These are phyloP conservation scores for Abrostola triplasia DNA, from an alignment of 2,888 invertebrate genomes.

Conservation along the genomic window DNA sequence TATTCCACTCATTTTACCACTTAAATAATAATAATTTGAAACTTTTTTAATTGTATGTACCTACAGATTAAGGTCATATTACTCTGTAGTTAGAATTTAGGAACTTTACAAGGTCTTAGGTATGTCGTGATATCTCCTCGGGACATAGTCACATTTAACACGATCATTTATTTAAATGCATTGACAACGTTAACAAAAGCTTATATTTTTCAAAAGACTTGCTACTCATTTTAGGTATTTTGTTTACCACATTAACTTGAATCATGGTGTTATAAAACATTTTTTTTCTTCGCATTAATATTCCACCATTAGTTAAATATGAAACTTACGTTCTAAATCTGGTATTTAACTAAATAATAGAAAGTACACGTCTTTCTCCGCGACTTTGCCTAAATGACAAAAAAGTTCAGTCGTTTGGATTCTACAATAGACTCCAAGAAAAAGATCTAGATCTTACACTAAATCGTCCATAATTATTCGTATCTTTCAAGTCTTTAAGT, in stretches of 20 bases:
- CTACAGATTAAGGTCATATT: neutral
- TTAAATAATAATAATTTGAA: constrained; percentile 78
- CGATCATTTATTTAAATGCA: neutral
- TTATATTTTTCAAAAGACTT: neutral
- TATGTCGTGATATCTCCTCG: neutral
- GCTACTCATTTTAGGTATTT: neutral
- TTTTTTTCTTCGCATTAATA: neutral
- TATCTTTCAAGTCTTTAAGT: constrained; percentile 33
- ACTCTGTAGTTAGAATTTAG: constrained; percentile 25
- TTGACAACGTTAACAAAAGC: neutral
- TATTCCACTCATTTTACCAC: constrained; percentile 80
- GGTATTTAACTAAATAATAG: constrained; percentile 12
- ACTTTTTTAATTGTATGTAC: constrained; percentile 46
- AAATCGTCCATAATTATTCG: constrained; percentile 26
- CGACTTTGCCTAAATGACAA: constrained; percentile 47
- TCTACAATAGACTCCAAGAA: constrained; percentile 66
- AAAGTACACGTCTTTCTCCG: constrained; percentile 5
- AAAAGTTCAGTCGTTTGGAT: constrained; percentile 69
- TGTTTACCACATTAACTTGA: neutral
- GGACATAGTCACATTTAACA: neutral
- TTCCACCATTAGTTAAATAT: constrained; percentile 1
- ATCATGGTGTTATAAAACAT: too few species aligned
- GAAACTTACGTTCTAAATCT: constrained; percentile 15
- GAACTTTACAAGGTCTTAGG: constrained; percentile 21
- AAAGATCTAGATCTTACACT: constrained; percentile 39